phyloP scores from a whole-genome alignment of 2,797 vertebrate species.

The Hirundo rustica region DNA sequence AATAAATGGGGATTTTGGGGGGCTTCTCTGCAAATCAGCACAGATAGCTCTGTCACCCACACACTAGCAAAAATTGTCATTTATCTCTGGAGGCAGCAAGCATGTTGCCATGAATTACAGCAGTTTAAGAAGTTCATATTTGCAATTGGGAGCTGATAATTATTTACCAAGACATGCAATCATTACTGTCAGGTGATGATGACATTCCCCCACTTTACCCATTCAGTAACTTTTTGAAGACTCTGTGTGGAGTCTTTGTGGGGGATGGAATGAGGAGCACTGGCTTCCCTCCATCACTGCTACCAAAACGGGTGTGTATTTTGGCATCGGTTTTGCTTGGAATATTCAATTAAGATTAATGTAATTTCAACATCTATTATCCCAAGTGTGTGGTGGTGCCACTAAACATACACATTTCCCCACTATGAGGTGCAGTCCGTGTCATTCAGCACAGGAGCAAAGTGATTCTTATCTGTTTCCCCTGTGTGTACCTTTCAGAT shows the following conservation, averaged over 20 bases:
- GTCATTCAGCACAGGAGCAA: background rate
- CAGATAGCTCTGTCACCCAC: conserved; percentile 27
- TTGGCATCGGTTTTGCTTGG: conserved; percentile 38
- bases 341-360: conserved; percentile 40
- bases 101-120: conserved; percentile 4
- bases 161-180: conserved; percentile 33
- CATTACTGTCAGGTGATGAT: conserved; percentile 40
- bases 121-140: conserved; percentile 13
- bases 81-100: conserved; percentile 6
- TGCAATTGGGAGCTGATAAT: background rate
- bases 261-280: background rate
- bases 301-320: conserved; percentile 10
- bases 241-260: background rate
- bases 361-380: conserved; percentile 32
- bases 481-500: background rate
- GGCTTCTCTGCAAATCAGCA: background rate
- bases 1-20: background rate
- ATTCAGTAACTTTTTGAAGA: conserved; percentile 23
- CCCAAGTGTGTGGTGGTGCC: background rate
- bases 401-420: background rate
- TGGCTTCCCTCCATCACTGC: background rate
- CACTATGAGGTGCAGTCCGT: background rate
- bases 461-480: background rate
- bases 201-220: background rate
- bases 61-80: background rate